Conservation (phyloP, 2,888 invertebrate species). For the Helicoverpa assulta region DNA sequence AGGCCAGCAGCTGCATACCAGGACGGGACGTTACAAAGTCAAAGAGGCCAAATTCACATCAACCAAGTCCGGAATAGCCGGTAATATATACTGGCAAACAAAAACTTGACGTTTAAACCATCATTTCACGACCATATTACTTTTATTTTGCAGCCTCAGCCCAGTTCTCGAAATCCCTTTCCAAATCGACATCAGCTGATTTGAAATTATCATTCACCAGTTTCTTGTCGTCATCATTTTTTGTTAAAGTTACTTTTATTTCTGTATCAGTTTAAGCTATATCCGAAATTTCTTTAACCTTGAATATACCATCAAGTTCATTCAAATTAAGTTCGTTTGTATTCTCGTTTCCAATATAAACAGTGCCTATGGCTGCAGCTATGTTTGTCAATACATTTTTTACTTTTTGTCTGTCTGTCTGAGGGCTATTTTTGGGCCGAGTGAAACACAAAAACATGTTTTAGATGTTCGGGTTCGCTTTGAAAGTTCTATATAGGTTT, state of each 20-base stretch:
- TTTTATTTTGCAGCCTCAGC: not conserved
- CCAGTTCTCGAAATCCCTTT: no score
- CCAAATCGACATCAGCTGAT: no score
- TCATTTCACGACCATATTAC: not conserved
- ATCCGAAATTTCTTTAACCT: constrained; percentile 17
- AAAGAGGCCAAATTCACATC: constrained; percentile 12
- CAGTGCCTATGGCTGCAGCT: constrained; percentile 64
- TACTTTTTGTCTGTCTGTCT: constrained; percentile 71
- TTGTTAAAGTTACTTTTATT: no score
- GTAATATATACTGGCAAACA: not conserved
- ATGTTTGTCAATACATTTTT: constrained; percentile 70
- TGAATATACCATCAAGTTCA: constrained; percentile 22
- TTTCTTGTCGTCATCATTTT: not conserved
- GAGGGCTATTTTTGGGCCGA: constrained; percentile 67
- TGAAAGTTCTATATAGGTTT: constrained; percentile 42
- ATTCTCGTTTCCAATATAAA: constrained; percentile 63
- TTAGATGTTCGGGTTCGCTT: constrained; percentile 57
- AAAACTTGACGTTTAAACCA: not conserved
- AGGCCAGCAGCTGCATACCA: constrained; percentile 33
- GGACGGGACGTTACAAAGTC: constrained; percentile 28
- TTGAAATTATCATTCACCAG: not conserved
- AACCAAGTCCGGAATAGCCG: not conserved
- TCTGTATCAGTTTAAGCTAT: not conserved
- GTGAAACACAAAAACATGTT: constrained; percentile 66
- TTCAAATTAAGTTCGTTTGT: constrained; percentile 40